Evolutionary conservation across 2,113 vertebrate species (phyloP).

Genomic region (Zosterops lateralis): DNA sequence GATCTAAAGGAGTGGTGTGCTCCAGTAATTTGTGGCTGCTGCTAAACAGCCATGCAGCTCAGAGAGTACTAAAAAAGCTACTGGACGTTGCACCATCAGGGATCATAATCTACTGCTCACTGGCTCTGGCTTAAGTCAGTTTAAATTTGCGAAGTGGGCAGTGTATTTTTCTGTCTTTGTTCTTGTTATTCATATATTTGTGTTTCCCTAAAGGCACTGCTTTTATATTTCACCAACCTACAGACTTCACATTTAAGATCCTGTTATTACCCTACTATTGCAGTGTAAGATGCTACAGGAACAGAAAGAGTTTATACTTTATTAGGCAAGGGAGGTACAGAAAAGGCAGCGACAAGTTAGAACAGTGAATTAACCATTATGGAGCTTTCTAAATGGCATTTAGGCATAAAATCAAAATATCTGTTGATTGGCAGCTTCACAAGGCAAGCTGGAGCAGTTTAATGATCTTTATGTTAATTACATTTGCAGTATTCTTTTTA

Average conservation of each 20-base stretch:
- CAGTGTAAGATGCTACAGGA: neutral
- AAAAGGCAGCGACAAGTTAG: neutral
- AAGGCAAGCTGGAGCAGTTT: neutral
- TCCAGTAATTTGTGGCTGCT: neutral
- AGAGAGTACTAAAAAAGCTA: neutral
- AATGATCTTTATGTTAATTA: neutral
- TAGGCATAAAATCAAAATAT: neutral
- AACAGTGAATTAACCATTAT: neutral
- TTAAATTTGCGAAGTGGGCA: neutral
- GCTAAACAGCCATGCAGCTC: neutral
- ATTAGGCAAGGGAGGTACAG: neutral
- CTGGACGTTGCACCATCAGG: neutral
- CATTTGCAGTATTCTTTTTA: neutral
- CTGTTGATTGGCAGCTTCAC: neutral
- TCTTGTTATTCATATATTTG: neutral
- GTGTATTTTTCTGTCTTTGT: neutral
- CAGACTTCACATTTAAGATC: neutral
- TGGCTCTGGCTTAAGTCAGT: neutral
- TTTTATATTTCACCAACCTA: neutral
- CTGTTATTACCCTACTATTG: neutral
- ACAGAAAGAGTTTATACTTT: neutral
- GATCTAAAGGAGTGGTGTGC: neutral
- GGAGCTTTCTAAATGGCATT: neutral
- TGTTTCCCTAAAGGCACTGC: neutral
- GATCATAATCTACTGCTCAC: neutral